Percentiles rank a stretch among this genome's conserved stretches.
Evolutionary conservation across 2,797 vertebrate genomes (phyloP).

Genomic region (Semaprochilodus insignis): DNA sequence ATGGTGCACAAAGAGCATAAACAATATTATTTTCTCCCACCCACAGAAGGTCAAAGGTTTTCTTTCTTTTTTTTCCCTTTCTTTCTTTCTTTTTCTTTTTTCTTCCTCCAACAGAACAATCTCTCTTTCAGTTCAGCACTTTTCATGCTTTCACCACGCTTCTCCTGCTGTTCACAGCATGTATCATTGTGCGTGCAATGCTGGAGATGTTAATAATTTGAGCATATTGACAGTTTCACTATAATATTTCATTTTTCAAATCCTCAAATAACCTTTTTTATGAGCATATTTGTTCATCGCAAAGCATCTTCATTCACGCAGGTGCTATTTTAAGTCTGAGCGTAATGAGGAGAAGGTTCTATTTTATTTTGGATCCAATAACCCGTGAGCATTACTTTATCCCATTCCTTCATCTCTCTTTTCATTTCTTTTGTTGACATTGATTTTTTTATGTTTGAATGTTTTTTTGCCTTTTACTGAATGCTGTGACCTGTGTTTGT

Average conservation of each 20-base stretch:
- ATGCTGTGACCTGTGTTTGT: conserved; percentile 17
- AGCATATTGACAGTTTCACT: conserved; percentile 32
- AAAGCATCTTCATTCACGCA: conserved; percentile 14
- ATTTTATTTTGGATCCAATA: conserved; percentile 37
- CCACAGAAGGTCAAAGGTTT: conserved; percentile 22
- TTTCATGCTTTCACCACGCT: conserved; percentile 2
- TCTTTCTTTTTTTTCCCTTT: neutral
- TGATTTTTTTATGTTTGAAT: neutral
- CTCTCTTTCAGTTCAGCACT: conserved; percentile 19
- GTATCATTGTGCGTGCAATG: conserved; percentile 26
- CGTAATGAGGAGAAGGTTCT: conserved; percentile 29
- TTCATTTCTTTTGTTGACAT: conserved; percentile 23
- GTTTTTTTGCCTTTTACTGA: neutral
- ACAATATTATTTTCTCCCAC: conserved; percentile 30
- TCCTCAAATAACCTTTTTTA: conserved; percentile 15
- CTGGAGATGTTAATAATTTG: conserved; percentile 45
- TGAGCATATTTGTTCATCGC: conserved; percentile 31
- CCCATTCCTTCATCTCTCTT: conserved; percentile 6
- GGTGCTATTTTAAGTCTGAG: conserved; percentile 24
- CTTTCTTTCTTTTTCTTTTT: conserved; percentile 5
- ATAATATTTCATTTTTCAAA: conserved; percentile 36
- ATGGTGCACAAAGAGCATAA: conserved; percentile 33
- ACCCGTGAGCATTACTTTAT: conserved; percentile 32
- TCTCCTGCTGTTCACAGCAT: conserved; percentile 28
- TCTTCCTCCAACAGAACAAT: conserved; percentile 23